Conservation (phyloP, 2,888 invertebrate genomes). For the Gonocerus acuteangulatus region DNA sequence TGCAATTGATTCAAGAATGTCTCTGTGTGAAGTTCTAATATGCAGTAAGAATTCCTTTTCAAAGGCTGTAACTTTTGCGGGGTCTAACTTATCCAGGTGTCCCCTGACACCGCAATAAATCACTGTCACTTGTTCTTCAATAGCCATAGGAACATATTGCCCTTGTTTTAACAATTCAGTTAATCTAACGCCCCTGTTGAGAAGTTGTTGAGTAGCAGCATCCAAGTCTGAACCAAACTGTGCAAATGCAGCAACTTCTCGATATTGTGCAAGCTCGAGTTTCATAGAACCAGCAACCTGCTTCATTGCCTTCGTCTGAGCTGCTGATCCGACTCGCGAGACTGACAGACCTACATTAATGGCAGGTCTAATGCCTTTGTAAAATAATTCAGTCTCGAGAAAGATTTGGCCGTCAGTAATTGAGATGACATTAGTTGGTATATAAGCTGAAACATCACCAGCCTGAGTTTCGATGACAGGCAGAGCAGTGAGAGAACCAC, state of each 20-base stretch:
- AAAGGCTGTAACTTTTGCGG: slow-evolving; percentile 91
- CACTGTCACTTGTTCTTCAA: slow-evolving; percentile 97
- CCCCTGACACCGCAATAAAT: slow-evolving; percentile 99
- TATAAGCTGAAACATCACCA: slow-evolving; percentile 99
- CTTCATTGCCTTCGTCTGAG: slow-evolving; percentile 99
- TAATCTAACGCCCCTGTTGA: slow-evolving; percentile 95
- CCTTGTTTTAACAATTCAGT: slow-evolving; percentile 99
- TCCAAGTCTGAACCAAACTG: slow-evolving; percentile 99
- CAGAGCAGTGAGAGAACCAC: slow-evolving; percentile 93
- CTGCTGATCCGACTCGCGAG: slow-evolving; percentile 97
- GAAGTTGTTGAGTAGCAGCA: slow-evolving; percentile 94
- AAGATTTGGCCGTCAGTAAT: slow-evolving; percentile 99
- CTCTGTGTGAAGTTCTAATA: slow-evolving; percentile 77
- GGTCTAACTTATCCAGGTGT: slow-evolving; percentile 97
- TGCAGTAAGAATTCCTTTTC: slow-evolving; percentile 94
- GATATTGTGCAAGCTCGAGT: slow-evolving; percentile 98
- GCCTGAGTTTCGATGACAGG: slow-evolving; percentile 98
- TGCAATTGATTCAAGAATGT: slow-evolving; percentile 76
- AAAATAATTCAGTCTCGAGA: slow-evolving; percentile 99
- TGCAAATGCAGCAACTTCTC: slow-evolving; percentile 99
- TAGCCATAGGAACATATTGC: slow-evolving; percentile 98
- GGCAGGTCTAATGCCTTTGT: slow-evolving; percentile 98
- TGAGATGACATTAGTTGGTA: slow-evolving; percentile 99
- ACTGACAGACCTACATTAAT: slow-evolving; percentile 99
- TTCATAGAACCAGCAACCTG: slow-evolving; percentile 99